Percentiles rank a stretch among this genome's conserved stretches.
Evolutionary conservation across 2,113 vertebrate genomes (phyloP).

Genomic region (Puffinus mauretanicus): DNA sequence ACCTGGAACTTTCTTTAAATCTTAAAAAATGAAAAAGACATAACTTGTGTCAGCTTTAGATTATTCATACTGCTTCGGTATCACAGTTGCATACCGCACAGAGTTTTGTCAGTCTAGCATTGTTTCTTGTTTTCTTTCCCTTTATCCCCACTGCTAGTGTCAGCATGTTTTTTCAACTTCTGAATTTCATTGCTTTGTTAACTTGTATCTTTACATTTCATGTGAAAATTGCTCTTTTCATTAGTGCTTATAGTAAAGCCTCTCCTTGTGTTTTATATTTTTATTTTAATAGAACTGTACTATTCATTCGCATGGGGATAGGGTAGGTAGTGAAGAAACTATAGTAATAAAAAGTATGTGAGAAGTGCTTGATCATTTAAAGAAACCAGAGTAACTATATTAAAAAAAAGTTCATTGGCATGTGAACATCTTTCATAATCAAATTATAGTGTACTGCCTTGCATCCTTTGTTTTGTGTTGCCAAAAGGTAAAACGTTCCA

Average conservation of each 20-base stretch:
- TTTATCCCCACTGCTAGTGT: background rate
- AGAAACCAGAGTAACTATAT: background rate
- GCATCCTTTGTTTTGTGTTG: background rate
- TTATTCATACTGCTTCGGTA: background rate
- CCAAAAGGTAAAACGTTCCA: background rate
- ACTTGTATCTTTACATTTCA: background rate
- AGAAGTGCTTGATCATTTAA: background rate
- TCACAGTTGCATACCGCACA: background rate
- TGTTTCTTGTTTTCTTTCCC: background rate
- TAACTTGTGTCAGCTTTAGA: background rate
- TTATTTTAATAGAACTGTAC: background rate
- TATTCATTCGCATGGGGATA: background rate
- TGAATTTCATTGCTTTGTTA: background rate
- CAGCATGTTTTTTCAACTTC: background rate
- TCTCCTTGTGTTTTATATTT: background rate
- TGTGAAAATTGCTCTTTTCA: background rate
- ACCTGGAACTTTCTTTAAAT: conserved; percentile 85
- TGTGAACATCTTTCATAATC: background rate
- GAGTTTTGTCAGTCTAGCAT: background rate
- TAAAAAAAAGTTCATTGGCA: background rate
- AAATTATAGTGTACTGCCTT: background rate
- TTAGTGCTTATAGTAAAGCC: background rate
- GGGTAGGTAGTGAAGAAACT: background rate
- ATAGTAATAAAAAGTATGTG: background rate
- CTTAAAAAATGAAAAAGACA: conserved; percentile 71